These are phyloP conservation scores for Erebia epiphron DNA, from an alignment of 2,888 invertebrate genomes.

Conservation along the genomic window DNA sequence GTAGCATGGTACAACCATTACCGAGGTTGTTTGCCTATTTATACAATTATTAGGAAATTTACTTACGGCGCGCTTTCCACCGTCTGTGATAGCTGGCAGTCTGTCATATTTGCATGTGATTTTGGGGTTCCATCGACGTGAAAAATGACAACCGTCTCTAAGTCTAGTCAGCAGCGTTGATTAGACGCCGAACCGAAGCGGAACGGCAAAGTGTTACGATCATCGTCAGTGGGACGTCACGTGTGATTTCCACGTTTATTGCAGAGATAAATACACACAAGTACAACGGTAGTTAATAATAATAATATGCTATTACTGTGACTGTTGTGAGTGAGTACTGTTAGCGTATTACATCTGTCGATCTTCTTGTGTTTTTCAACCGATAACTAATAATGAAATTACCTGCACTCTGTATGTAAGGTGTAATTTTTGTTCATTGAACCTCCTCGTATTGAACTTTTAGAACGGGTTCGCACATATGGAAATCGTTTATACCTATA, in stretches of 20 bases:
- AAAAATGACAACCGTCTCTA: slow-evolving; percentile 6
- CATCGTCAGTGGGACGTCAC: slow-evolving; percentile 36
- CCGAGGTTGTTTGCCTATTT: too few species aligned
- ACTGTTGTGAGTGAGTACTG: slow-evolving; percentile 21
- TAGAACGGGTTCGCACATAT: too few species aligned
- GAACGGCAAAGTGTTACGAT: slow-evolving; percentile 52
- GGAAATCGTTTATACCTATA: too few species aligned
- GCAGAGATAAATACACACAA: slow-evolving; percentile 31
- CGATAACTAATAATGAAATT: slow-evolving; percentile 8
- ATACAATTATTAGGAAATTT: too few species aligned
- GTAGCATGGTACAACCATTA: too few species aligned
- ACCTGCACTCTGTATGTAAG: not conserved
- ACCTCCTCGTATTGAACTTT: not conserved
- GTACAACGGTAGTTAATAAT: slow-evolving; percentile 35
- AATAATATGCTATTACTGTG: slow-evolving; percentile 31
- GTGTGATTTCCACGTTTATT: slow-evolving; percentile 41
- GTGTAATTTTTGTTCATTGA: not conserved
- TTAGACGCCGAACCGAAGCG: slow-evolving; percentile 73
- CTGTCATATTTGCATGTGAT: too few species aligned
- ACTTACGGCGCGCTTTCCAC: too few species aligned
- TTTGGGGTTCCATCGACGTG: not conserved
- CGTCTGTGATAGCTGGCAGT: too few species aligned
- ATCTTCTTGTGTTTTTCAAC: slow-evolving; percentile 9
- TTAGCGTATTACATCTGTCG: slow-evolving; percentile 12
- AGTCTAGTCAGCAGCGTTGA: slow-evolving; percentile 56